Conservation (phyloP, 37 sponge, comb jelly and placozoan genomes). For the Haliclona indistincta region DNA sequence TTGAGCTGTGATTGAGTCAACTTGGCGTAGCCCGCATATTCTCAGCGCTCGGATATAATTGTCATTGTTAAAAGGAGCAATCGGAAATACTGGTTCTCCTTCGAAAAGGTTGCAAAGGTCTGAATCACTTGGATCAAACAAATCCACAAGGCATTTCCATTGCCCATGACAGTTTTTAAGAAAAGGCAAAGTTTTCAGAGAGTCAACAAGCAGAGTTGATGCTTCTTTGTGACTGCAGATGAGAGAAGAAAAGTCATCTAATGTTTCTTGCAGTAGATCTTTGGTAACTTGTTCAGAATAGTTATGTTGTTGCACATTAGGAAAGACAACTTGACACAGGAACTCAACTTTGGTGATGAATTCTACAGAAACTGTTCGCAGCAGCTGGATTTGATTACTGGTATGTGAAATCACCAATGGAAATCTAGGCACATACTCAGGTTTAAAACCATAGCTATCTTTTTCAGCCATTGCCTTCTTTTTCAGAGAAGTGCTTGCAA, state of each 20-base stretch:
- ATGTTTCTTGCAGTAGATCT: not conserved
- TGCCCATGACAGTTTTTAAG: not conserved
- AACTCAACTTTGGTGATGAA: constrained; percentile 14
- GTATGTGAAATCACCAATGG: not conserved
- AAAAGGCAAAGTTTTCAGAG: constrained; percentile 3
- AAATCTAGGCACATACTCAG: not conserved
- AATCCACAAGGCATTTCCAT: constrained; percentile 10
- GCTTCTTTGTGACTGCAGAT: not conserved
- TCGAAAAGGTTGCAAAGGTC: constrained; percentile 14
- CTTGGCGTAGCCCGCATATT: constrained; percentile 31
- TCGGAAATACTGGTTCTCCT: constrained; percentile 54
- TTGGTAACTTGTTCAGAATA: not conserved
- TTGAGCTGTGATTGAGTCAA: constrained; percentile 17
- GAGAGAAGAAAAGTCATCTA: not conserved
- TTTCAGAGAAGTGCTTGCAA: not conserved
- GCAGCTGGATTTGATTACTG: constrained; percentile 13
- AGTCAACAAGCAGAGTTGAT: not conserved
- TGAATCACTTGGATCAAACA: constrained; percentile 33
- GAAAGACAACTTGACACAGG: not conserved
- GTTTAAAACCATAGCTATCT: not conserved
- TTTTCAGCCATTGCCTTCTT: not conserved
- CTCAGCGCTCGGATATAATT: not conserved
- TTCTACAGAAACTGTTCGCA: constrained; percentile 7
- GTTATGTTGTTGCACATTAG: not conserved
- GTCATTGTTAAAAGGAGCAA: constrained; percentile 10